These are phyloP conservation scores for Tetramorium simillimum DNA, from an alignment of 1,140 invertebrate species.

Conservation along the genomic window DNA sequence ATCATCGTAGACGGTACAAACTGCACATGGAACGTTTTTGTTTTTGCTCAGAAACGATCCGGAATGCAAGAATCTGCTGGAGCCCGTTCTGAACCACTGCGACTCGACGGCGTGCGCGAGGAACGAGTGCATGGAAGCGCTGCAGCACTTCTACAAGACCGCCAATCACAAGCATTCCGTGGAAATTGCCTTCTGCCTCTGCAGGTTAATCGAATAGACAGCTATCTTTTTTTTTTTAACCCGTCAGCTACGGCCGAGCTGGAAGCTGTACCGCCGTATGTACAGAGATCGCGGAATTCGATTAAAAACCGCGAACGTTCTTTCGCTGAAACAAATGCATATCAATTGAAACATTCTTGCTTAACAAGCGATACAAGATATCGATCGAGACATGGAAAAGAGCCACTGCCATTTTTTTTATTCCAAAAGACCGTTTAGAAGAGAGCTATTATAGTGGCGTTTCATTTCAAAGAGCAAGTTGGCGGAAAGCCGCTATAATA, in stretches of 20 bases:
- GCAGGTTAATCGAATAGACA: conserved; percentile 90
- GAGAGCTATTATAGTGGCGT: neutral
- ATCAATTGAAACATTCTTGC: neutral
- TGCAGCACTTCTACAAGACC: conserved; percentile 93
- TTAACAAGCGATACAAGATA: neutral
- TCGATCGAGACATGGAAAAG: neutral
- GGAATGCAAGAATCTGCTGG: conserved; percentile 90
- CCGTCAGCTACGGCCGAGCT: neutral
- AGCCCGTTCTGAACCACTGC: conserved; percentile 93
- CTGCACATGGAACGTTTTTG: neutral
- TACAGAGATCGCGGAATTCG: neutral
- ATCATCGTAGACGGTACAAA: neutral
- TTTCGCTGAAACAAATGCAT: neutral
- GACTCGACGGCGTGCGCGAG: conserved; percentile 91
- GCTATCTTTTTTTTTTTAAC: neutral
- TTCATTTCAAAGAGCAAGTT: neutral
- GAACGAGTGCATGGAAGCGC: conserved; percentile 94
- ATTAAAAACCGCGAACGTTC: neutral
- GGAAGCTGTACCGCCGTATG: neutral
- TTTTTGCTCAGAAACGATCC: conserved; percentile 89
- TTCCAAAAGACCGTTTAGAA: neutral
- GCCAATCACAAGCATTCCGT: conserved; percentile 92
- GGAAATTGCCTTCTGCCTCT: conserved; percentile 96
- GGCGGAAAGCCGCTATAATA: neutral
- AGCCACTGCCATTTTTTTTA: neutral